phyloP scores from a whole-genome alignment of 2,888 invertebrate species.

The Falcaria lacertinaria region DNA sequence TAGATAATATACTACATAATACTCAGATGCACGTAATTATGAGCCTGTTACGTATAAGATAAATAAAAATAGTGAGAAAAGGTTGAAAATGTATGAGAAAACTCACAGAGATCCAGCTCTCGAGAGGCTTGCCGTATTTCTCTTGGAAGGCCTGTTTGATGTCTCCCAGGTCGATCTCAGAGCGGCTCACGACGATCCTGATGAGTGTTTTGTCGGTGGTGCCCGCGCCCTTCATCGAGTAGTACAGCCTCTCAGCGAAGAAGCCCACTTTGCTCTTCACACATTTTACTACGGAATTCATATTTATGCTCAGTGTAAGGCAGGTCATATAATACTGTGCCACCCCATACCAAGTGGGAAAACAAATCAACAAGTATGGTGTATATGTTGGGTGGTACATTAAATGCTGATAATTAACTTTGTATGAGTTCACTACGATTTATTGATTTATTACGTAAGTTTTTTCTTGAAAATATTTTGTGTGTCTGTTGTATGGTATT shows the following conservation, averaged over 20 bases:
- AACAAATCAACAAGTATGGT: too few species aligned
- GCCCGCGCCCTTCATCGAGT: conserved; percentile 93
- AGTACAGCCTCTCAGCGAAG: conserved; percentile 94
- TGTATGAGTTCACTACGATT: too few species aligned
- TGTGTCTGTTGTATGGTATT: too few species aligned
- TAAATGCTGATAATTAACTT: too few species aligned
- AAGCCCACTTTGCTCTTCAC: conserved; percentile 94
- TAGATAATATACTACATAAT: too few species aligned
- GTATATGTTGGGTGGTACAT: too few species aligned
- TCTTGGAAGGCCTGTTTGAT: conserved; percentile 94
- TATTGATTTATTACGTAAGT: too few species aligned
- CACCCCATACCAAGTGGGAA: conserved; percentile 2
- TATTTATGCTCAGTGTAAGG: too few species aligned
- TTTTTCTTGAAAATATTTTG: too few species aligned
- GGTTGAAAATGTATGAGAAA: conserved; percentile 8
- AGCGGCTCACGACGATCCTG: conserved; percentile 93
- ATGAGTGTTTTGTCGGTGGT: conserved; percentile 96
- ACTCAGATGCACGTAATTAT: not conserved
- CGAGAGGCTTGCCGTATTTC: conserved; percentile 89
- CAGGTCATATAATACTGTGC: conserved; percentile 15
- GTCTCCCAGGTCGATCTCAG: conserved; percentile 94
- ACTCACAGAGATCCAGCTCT: conserved; percentile 92
- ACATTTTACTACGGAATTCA: conserved; percentile 85
- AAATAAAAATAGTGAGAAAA: not conserved
- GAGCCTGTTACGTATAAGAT: not conserved